A percentile compares a stretch with the other conserved stretches of the same genome.
phyloP scores from a whole-genome alignment of 2,113 vertebrate genomes.

The Chloroceryle aenea region DNA sequence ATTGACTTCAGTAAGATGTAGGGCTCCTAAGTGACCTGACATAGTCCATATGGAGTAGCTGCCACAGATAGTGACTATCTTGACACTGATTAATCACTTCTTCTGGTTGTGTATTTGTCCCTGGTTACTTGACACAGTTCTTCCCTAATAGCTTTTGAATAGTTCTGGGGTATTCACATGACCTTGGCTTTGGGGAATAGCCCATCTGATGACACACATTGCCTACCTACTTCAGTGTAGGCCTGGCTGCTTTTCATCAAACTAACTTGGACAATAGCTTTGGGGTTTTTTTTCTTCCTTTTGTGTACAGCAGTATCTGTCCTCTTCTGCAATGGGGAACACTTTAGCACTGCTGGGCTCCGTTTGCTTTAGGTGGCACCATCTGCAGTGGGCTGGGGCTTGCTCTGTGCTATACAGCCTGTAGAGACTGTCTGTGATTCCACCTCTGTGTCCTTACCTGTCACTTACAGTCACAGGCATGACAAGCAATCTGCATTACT shows the following conservation, averaged over 20 bases:
- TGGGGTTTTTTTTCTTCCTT: not conserved
- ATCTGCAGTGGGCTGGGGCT: not conserved
- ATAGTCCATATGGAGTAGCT: constrained; percentile 58
- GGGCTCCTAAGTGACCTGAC: constrained; percentile 48
- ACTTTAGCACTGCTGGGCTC: not conserved
- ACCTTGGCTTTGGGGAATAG: constrained; percentile 42
- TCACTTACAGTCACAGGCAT: not conserved
- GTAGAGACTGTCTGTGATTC: not conserved
- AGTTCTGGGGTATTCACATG: constrained; percentile 29
- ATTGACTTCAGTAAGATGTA: constrained; percentile 27
- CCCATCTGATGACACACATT: constrained; percentile 8
- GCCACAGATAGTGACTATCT: constrained; percentile 52
- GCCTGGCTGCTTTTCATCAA: not conserved
- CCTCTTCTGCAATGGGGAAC: not conserved
- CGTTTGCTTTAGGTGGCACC: not conserved
- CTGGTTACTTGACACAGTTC: constrained; percentile 60
- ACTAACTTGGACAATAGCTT: not conserved
- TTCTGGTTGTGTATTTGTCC: constrained; percentile 33
- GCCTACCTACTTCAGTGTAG: not conserved
- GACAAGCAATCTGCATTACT: not conserved
- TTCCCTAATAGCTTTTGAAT: constrained; percentile 63
- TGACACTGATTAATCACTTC: constrained; percentile 68
- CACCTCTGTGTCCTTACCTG: not conserved
- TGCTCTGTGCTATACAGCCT: not conserved
- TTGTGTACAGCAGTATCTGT: not conserved